phyloP scores from a whole-genome alignment of 2,113 vertebrate species.

The Lycocorax pyrrhopterus region DNA sequence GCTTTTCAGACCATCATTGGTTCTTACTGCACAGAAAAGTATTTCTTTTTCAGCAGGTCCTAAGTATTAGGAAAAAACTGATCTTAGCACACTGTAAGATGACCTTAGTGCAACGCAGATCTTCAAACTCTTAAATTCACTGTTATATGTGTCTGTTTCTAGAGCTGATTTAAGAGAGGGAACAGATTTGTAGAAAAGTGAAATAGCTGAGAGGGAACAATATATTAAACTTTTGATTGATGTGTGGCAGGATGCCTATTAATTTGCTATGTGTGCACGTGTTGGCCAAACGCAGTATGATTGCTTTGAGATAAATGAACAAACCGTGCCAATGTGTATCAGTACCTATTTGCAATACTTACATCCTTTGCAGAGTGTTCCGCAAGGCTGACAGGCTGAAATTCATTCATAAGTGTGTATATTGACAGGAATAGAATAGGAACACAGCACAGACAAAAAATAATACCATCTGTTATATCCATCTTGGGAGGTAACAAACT shows the following conservation, averaged over 20 bases:
- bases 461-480: background rate
- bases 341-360: background rate
- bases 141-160: background rate
- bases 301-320: background rate
- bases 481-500: background rate
- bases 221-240: background rate
- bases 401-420: constrained; percentile 20
- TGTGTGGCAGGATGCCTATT: background rate
- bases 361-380: background rate
- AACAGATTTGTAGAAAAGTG: background rate
- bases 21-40: background rate
- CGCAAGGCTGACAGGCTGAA: background rate
- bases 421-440: background rate
- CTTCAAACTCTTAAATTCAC: background rate
- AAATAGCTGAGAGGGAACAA: background rate
- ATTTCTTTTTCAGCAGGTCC: background rate
- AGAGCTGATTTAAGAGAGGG: background rate
- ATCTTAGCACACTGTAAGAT: background rate
- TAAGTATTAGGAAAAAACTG: background rate
- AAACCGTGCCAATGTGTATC: background rate
- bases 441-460: background rate
- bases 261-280: background rate
- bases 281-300: background rate
- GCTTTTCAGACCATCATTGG: background rate
- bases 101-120: background rate